phyloP scores from a whole-genome alignment of 1,140 invertebrate species.

The Ceratina calcarata region DNA sequence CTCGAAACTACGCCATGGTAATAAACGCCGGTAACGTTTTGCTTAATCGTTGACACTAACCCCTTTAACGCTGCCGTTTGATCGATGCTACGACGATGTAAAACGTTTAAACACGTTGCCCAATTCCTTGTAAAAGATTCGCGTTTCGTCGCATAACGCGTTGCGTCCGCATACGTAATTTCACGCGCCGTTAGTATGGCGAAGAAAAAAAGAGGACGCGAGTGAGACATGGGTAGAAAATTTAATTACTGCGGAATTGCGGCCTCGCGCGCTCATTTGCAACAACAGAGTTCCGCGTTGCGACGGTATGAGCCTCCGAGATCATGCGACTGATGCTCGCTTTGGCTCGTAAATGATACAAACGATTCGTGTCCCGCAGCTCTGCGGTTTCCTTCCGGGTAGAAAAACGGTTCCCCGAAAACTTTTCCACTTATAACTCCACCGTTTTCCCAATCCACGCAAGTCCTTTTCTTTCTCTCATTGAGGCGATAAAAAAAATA shows the following conservation, averaged over 20 bases:
- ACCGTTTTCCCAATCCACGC: too few relatives aligned
- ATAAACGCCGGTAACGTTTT: slow-evolving; percentile 22
- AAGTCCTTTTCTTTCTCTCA: too few relatives aligned
- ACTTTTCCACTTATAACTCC: neutral
- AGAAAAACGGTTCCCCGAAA: neutral
- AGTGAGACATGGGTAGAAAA: neutral
- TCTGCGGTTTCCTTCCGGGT: neutral
- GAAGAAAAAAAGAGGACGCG: neutral
- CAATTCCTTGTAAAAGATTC: too few relatives aligned
- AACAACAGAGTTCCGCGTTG: neutral
- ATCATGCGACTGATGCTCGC: slow-evolving; percentile 5
- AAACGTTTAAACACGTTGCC: too few relatives aligned
- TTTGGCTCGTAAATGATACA: slow-evolving; percentile 6
- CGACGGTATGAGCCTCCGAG: too few relatives aligned
- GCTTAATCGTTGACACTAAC: slow-evolving; percentile 38
- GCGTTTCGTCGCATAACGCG: neutral
- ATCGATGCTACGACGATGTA: neutral
- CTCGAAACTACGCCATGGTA: neutral
- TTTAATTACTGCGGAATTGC: slow-evolving; percentile 34
- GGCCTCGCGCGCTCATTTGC: slow-evolving; percentile 6
- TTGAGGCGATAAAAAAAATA: too few relatives aligned
- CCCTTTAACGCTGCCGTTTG: too few relatives aligned
- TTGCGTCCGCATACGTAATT: slow-evolving; percentile 7
- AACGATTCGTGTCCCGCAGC: neutral
- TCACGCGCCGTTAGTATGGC: neutral